These are phyloP conservation scores for Aphis gossypii DNA, from an alignment of 1,140 invertebrate species.

Conservation along the genomic window DNA sequence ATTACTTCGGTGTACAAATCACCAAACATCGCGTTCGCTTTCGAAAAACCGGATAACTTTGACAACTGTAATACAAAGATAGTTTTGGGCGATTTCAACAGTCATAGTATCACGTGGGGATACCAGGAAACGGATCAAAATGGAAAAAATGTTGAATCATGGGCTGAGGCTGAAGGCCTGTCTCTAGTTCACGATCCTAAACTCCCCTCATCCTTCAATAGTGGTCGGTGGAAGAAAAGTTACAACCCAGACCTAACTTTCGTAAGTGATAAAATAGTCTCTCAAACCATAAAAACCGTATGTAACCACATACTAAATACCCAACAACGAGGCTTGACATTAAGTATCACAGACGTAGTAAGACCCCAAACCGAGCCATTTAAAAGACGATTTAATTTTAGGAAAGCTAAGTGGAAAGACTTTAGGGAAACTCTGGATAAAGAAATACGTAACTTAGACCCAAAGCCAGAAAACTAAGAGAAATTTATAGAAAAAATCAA, in stretches of 20 bases:
- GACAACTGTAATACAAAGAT: neutral
- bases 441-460: constrained; percentile 11
- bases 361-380: neutral
- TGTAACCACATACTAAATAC: constrained; percentile 22
- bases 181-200: constrained; percentile 62
- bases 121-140: constrained; percentile 39
- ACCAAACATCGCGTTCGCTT: neutral
- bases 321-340: neutral
- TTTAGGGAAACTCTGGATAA: neutral
- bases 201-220: constrained; percentile 49
- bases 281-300: neutral
- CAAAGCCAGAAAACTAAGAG: constrained; percentile 30
- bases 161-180: constrained; percentile 20
- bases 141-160: constrained; percentile 24
- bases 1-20: neutral
- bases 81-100: constrained; percentile 48
- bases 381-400: constrained; percentile 8
- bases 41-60: neutral
- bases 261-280: neutral
- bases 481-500: constrained; percentile 36
- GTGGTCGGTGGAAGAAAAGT: constrained; percentile 46
- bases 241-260: constrained; percentile 47
- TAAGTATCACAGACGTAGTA: neutral
- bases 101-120: constrained; percentile 25
- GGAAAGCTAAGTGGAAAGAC: neutral